Evolutionary conservation across 2,113 vertebrate species (phyloP), one percentile per base, ranked within the genome.

Genomic region (Lipotes vexillifer): DNA sequence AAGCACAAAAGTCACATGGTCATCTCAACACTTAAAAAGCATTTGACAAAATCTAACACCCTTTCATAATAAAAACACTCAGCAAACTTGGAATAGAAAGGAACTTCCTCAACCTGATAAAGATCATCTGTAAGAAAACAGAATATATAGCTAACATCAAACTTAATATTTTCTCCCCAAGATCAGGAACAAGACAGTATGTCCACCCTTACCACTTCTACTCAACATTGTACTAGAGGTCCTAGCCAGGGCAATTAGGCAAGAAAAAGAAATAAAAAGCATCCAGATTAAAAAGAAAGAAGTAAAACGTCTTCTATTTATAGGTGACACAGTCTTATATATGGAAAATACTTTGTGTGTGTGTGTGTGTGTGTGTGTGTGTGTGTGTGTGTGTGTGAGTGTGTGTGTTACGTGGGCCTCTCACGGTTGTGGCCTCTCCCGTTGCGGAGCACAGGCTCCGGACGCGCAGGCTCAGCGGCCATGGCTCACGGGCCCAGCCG

Each of bases 291-390:
- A 29, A 72, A 69, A 88, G 18, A 20, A 85, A 71, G 27, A 77
- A 46, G 21, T 59, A 61, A 92, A 92, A 44, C 0, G 0, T 44
- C 41, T 10, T 68, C 52, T 77, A 17, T 74, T 82, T 78, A 33
- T 36, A 36, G 52, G 29, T 69, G 27, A 78, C 21, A 25, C 52
- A 15, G 31, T 88, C 68, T 41, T 96, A 31, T 52, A 78, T 57
- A n/a, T 59, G 83, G 74, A 81, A 77, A 93, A 96, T 69, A 68
- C 85, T 88, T 52, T 52, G n/a, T n/a, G n/a, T n/a, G n/a, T n/a
- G n/a, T n/a, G n/a, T n/a, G n/a, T n/a, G n/a, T n/a, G n/a, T n/a
- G n/a, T n/a, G n/a, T n/a, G n/a, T n/a, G n/a, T n/a, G n/a, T n/a
- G n/a, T n/a, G n/a, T n/a, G n/a, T n/a, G n/a, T n/a, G n/a, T n/a